Evolutionary conservation across 1,140 invertebrate species (phyloP), one percentile per base, ranked within the genome.

Genomic region (Trichogramma pretiosum): DNA sequence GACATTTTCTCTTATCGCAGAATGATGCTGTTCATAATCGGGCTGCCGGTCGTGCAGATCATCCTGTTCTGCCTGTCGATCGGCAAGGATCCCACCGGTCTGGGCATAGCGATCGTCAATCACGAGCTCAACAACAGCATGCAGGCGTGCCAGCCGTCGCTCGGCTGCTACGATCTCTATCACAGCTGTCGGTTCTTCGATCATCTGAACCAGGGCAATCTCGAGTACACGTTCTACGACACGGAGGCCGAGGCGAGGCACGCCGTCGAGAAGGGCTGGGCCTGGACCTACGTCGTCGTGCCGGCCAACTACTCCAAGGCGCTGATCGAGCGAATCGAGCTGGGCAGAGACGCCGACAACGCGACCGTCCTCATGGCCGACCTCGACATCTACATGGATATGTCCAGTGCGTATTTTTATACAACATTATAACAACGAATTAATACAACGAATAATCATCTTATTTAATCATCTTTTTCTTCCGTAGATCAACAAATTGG

Each of bases 11-110:
- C n/a, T n/a, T n/a, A n/a, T 70, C 73, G 23, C 61, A 89, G 86
- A 7, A 79, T 93, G 30, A 83, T 94, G 76, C 63, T 87, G 21
- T 96, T 97, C 68, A 89, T 96, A 57, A 85, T 96, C 50, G 84
- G 88, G 21, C 73, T 98, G 37, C 93, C 93, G 0, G 82, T 92
- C 1, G 82, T 90, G 43, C 91, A 98, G 77, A 93, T 95, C 50
- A 78, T 94, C 21, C 73, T 98, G 5, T 98, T 97, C 74, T 97
- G 93, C 70, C 63, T 94, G 37, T 89, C 93, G 18, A 93, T 98
- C 53, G 93, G 93, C 13, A 83, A 87, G 52, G 87, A 93, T 61
- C 93, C 93, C 0, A 77, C 79, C 30, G 83, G 85, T 16, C 74
- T 97, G 3, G 81, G 80, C 49, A 66, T 98, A 39, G 91, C 84